Evolutionary conservation across 2,888 invertebrate species (phyloP).

Genomic region (Aradus depressus): DNA sequence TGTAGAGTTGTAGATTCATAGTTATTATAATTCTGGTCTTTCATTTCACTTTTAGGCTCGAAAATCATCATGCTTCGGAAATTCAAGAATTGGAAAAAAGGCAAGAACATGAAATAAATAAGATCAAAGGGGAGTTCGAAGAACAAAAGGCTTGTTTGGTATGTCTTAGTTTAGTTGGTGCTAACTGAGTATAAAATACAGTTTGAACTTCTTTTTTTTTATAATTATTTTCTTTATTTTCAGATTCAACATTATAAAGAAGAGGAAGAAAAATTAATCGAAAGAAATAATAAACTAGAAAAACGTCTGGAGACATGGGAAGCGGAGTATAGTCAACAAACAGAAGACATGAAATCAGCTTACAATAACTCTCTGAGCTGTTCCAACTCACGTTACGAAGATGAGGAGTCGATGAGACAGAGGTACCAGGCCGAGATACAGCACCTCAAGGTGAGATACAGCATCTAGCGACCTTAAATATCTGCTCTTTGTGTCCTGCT

Average conservation of each 20-base stretch:
- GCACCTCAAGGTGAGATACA: conserved; percentile 50
- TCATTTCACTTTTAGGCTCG: conserved; percentile 30
- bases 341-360: conserved; percentile 64
- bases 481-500: neutral
- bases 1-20: too few relatives aligned
- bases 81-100: conserved; percentile 36
- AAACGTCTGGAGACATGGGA: conserved; percentile 61
- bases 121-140: conserved; percentile 30
- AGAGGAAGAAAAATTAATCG: conserved; percentile 43
- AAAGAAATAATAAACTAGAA: conserved; percentile 60
- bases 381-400: conserved; percentile 30
- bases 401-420: conserved; percentile 51
- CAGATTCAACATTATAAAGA: conserved; percentile 41
- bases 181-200: too few relatives aligned
- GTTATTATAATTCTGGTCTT: too few relatives aligned
- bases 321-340: conserved; percentile 71
- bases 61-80: conserved; percentile 34
- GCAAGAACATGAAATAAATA: conserved; percentile 33
- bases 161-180: conserved; percentile 11
- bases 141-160: conserved; percentile 32
- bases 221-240: conserved; percentile 29
- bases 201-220: too few relatives aligned
- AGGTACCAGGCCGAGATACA: conserved; percentile 79
- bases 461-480: too few relatives aligned
- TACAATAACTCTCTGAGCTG: conserved; percentile 55